These are phyloP conservation scores for Clepsis dumicolana DNA, from an alignment of 2,888 invertebrate genomes.

Conservation along the genomic window DNA sequence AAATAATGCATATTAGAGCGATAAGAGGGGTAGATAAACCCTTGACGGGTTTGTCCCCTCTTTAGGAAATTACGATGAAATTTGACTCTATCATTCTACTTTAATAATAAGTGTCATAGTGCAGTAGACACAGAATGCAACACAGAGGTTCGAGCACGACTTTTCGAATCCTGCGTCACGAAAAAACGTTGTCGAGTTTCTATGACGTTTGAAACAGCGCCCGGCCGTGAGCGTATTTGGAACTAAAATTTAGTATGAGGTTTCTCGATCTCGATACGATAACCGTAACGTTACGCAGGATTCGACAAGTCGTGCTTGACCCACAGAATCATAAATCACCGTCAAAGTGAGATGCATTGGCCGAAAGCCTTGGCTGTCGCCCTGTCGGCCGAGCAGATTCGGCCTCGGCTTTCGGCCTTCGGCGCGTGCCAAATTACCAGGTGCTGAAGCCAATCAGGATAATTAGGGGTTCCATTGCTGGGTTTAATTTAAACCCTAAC, in stretches of 20 bases:
- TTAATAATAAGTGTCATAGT: no score
- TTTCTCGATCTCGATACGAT: no score
- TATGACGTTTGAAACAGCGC: no score
- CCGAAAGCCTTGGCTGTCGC: conserved; percentile 35
- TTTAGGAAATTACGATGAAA: background rate
- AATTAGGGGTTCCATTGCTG: background rate
- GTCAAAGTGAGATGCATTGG: conserved; percentile 25
- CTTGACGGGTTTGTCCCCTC: background rate
- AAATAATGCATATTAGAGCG: background rate
- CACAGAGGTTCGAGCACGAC: no score
- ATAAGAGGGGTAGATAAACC: background rate
- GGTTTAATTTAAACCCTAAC: background rate
- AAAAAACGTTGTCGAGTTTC: no score
- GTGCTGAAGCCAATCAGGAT: conserved; percentile 45
- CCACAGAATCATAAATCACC: background rate
- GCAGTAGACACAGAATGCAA: background rate
- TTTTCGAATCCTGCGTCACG: no score
- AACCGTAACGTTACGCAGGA: no score
- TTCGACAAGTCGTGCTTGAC: no score
- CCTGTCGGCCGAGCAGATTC: conserved; percentile 33
- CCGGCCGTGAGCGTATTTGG: no score
- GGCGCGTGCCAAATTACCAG: conserved; percentile 48
- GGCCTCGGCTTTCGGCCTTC: conserved; percentile 29
- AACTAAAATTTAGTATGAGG: no score
- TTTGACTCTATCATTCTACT: no score